Evolutionary conservation across 1,140 invertebrate species (phyloP), one percentile per base, ranked within the genome.

Genomic region (Lutraria rhynchaena): DNA sequence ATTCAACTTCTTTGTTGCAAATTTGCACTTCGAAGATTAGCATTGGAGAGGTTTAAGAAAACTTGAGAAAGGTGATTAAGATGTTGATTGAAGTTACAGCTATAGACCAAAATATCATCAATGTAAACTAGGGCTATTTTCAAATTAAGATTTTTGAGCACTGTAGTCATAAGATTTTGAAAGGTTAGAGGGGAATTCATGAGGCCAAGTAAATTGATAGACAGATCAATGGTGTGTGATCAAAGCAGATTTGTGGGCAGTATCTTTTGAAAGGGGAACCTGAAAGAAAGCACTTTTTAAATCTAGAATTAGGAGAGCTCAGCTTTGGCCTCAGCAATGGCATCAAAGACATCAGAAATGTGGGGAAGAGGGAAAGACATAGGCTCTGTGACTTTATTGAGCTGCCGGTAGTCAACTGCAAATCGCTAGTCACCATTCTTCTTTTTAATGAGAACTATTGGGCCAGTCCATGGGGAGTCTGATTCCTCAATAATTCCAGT

Each of bases 51-150:
- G 31, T 73, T 49, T 3, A 53, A 7, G 49, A 83, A 83, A 0
- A 70, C 37, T 31, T 63, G 22, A 9, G 53, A 37, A 31, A 93
- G 49, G 33, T 92, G 69, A n/a, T 77, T 33, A 0, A 94, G 61
- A 82, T 94, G 93, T n/a, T 92, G 84, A 4, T 93, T 88, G 60
- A 91, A 90, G 17, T 82, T 89, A 7, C 85, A 73, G 1, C 84
- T 87, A 35, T 89, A 89, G 11, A 85, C 60, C 5, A 85, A 27
- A 17, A 84, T 27, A 60, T 84, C 83, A 44, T 84, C 83, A n/a
- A 84, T 67, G 46, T 86, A 84, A 22, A 70, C 44, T 0, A 87
- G 49, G 22, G 57, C 73, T n/a, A 44, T 74, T 31, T 73, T 83
- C 81, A 77, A 85, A 41, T 77, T 81, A n/a, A 87, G 22, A 55